Evolutionary conservation across 2,797 vertebrate species (phyloP).

Genomic region (Oophaga sylvatica): DNA sequence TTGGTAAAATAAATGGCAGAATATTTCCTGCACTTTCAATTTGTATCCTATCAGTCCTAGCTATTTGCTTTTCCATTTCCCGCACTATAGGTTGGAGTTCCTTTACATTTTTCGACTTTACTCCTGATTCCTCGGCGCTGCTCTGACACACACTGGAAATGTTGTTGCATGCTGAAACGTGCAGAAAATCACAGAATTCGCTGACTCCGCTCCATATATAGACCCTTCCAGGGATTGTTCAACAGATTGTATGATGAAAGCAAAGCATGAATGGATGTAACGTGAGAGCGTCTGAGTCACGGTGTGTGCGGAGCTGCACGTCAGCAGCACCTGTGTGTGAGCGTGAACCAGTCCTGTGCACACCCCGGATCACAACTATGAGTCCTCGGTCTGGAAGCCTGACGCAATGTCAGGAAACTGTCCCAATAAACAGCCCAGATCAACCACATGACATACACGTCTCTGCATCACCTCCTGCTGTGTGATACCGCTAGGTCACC

Average conservation of each 20-base stretch:
- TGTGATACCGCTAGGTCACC: too few species aligned
- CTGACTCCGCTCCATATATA: not conserved
- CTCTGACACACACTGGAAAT: not conserved
- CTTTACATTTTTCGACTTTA: not conserved
- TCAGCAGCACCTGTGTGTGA: constrained; percentile 23
- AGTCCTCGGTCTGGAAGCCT: not conserved
- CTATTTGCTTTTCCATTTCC: not conserved
- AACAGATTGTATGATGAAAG: not conserved
- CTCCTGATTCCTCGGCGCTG: not conserved
- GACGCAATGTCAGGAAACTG: not conserved
- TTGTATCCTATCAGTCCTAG: too few species aligned
- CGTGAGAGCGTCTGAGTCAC: not conserved
- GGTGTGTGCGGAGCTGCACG: constrained; percentile 31
- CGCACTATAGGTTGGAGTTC: not conserved
- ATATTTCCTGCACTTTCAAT: too few species aligned
- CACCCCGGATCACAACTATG: not conserved
- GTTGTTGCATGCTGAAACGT: not conserved
- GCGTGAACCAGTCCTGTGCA: not conserved
- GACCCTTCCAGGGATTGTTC: not conserved
- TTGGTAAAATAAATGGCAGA: too few species aligned
- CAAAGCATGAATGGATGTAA: not conserved
- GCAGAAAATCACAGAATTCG: constrained; percentile 18
- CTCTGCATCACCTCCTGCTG: not conserved
- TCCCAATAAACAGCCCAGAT: not conserved
- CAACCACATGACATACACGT: not conserved